Evolutionary conservation across 2,797 vertebrate species (phyloP), one percentile per base, ranked within the genome.

Genomic region (Trematomus bernacchii): DNA sequence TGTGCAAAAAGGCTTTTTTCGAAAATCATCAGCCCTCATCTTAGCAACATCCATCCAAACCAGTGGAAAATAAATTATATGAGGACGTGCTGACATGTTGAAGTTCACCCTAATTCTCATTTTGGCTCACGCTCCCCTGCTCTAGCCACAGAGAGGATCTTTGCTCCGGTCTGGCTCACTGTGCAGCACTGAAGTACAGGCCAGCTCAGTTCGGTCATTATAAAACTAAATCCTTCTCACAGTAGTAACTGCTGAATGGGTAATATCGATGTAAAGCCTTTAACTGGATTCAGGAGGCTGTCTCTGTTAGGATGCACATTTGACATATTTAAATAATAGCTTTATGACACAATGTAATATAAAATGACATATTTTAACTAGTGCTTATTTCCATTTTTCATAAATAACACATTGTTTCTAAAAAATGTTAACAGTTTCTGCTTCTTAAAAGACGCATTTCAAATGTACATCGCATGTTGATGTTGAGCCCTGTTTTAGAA

Each of bases 1-100:
- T 81, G 65, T 77, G 80, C 51, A 42, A 42, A 42, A 37, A 70
- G 46, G 76, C 66, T 64, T 76, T 85, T 68, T 80, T 73, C 15
- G 23, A 78, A 92, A 87, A 89, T 89, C 83, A 80, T 87, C 77
- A 82, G 82, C 78, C 80, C 63, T 87, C 75, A 86, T 86, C 65
- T 78, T 42, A 65, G 69, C 77, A 82, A 85, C 85, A 89, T 91
- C 79, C 90, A 91, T 85, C 58, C 69, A 77, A 80, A 83, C 81
- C 90, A 87, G 85, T 86, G 86, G 91, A 92, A 93, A 91, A 92
- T 84, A 80, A 89, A 87, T 89, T 73, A 91, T 82, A 86, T 87
- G 83, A 91, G 84, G 84, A 90, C 63, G 80, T 87, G 88, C 87
- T 92, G 91, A 92, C 89, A 90, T 90, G 87, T 78, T 90, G 65